Conservation (phyloP, 2,888 invertebrate genomes). For the Epistrophe eligans region DNA sequence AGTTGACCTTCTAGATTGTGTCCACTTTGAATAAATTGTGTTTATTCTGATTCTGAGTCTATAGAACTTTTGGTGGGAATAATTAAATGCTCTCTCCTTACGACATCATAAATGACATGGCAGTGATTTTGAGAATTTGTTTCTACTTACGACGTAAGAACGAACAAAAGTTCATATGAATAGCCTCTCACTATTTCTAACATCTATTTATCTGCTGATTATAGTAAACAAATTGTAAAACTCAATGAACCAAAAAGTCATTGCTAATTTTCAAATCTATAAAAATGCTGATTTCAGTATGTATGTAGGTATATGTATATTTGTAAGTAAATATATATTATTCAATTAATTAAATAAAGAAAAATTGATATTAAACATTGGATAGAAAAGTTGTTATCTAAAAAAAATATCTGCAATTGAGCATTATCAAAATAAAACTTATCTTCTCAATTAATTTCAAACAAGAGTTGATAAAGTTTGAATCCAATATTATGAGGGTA, state of each 20-base stretch:
- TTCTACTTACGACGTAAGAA: slow-evolving; percentile 7
- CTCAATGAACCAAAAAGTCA: neutral
- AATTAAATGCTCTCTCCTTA: neutral
- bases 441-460: no score
- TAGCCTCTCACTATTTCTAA: no score
- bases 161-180: neutral
- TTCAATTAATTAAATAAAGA: neutral
- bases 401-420: slow-evolving; percentile 6
- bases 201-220: neutral
- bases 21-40: neutral
- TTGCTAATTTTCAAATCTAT: neutral
- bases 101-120: neutral
- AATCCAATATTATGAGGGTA: no score
- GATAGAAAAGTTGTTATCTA: neutral
- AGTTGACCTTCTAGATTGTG: neutral
- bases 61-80: neutral
- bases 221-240: neutral
- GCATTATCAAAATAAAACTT: neutral
- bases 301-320: no score
- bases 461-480: no score
- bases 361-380: neutral
- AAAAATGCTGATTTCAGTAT: neutral
- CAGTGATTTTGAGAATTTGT: neutral
- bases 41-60: neutral
- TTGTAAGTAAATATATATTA: neutral